These are phyloP conservation scores for Siderastrea radians DNA, from an alignment of 92 coral and sea anemone genomes.

Conservation along the genomic window DNA sequence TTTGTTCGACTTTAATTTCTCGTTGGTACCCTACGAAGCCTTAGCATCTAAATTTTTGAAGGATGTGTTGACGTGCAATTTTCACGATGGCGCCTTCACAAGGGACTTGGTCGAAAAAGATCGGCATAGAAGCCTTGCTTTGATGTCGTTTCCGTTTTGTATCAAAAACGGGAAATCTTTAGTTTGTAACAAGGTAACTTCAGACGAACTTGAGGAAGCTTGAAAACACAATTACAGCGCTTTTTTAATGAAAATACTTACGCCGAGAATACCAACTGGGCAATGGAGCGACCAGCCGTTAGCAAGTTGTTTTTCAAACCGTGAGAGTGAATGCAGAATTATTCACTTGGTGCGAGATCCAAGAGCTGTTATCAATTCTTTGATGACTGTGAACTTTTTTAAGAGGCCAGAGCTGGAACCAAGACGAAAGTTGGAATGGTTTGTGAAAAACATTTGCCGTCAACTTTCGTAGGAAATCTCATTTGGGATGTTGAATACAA, in stretches of 20 bases:
- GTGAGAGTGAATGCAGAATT: neutral
- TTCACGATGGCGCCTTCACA: neutral
- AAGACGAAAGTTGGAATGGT: neutral
- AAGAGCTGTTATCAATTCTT: constrained; percentile 17
- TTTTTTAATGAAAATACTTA: neutral
- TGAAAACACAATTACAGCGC: constrained; percentile 18
- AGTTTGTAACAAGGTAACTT: neutral
- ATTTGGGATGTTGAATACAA: neutral
- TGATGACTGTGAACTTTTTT: constrained; percentile 14
- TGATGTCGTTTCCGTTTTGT: constrained; percentile 23
- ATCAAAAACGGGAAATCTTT: neutral
- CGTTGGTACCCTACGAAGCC: neutral
- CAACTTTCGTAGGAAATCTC: constrained; percentile 10
- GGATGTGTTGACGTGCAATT: constrained; percentile 3
- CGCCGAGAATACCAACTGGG: constrained; percentile 28
- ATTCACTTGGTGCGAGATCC: constrained; percentile 43
- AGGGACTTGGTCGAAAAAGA: neutral
- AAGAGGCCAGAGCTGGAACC: neutral
- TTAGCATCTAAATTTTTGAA: neutral
- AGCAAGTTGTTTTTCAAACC: neutral
- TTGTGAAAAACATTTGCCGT: constrained; percentile 22
- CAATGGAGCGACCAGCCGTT: neutral
- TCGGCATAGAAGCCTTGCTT: constrained; percentile 16
- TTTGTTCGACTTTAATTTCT: constrained; percentile 5
- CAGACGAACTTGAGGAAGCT: constrained; percentile 5